phyloP scores from a whole-genome alignment of 2,888 invertebrate species.

The Cryptus viduatorius region DNA sequence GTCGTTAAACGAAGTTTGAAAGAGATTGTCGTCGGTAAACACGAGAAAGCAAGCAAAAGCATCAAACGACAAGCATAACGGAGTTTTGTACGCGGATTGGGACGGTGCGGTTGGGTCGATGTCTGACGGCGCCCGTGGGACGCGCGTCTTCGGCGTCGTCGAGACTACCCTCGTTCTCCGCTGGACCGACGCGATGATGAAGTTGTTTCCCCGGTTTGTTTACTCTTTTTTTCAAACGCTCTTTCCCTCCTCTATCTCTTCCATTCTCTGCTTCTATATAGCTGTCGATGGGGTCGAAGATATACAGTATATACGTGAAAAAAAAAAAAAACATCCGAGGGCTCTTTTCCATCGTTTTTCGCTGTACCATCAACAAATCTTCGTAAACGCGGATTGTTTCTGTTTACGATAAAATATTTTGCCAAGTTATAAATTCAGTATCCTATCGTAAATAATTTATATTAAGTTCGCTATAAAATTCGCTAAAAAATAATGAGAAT shows the following conservation, averaged over 20 bases:
- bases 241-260: conserved; percentile 44
- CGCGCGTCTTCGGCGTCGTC: conserved; percentile 70
- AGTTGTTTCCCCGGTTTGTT: conserved; percentile 60
- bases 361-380: no score
- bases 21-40: conserved; percentile 61
- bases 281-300: background rate
- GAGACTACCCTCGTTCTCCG: conserved; percentile 60
- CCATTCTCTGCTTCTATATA: background rate
- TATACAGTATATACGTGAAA: no score
- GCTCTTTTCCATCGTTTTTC: no score
- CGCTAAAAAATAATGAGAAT: no score
- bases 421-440: no score
- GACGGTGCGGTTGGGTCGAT: conserved; percentile 71
- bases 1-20: conserved; percentile 25
- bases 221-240: conserved; percentile 54
- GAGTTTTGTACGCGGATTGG: conserved; percentile 62
- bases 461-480: no score
- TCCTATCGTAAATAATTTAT: no score
- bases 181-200: conserved; percentile 35
- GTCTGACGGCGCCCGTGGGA: conserved; percentile 73
- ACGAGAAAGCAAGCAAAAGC: conserved; percentile 21
- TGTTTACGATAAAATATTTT: no score
- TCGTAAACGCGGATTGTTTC: no score
- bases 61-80: conserved; percentile 18
- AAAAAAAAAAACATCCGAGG: no score